Percentiles rank a stretch among this genome's conserved stretches.
phyloP scores from a whole-genome alignment of 1,140 invertebrate genomes.

The Musca vetustissima region DNA sequence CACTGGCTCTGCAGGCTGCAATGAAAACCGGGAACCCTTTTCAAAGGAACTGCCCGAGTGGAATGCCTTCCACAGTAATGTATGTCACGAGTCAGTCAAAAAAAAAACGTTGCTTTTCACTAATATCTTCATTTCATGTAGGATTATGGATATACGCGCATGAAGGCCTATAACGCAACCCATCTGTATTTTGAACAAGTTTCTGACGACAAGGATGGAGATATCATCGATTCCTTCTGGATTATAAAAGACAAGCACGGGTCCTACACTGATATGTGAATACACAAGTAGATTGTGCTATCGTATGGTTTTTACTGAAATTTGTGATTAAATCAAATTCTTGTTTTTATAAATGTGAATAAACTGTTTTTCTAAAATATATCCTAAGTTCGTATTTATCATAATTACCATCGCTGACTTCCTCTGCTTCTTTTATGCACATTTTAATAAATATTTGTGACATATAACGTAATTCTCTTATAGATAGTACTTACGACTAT shows the following conservation, averaged over 20 bases:
- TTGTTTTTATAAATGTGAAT: too few relatives aligned
- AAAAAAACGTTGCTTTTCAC: too few relatives aligned
- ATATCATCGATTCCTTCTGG: constrained; percentile 75
- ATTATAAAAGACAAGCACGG: constrained; percentile 70
- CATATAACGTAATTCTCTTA: constrained; percentile 14
- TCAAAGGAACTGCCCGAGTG: constrained; percentile 48
- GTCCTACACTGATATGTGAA: too few relatives aligned
- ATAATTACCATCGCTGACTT: too few relatives aligned
- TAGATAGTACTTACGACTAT: constrained; percentile 70
- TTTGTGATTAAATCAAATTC: too few relatives aligned
- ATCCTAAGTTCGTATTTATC: too few relatives aligned
- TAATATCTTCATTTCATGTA: constrained; percentile 56
- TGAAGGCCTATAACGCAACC: constrained; percentile 80
- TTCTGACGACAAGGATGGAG: constrained; percentile 78
- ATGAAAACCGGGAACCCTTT: constrained; percentile 64
- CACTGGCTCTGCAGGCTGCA: constrained; percentile 88
- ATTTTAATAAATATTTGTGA: too few relatives aligned
- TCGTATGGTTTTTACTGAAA: too few relatives aligned
- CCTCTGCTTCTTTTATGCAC: too few relatives aligned
- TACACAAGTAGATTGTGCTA: too few relatives aligned
- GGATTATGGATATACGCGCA: constrained; percentile 92
- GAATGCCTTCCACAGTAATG: constrained; percentile 63
- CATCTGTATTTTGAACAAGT: constrained; percentile 92
- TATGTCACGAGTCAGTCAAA: neutral
- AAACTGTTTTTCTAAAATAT: too few relatives aligned